Evolutionary conservation across 1,140 invertebrate genomes (phyloP).

Genomic region (Drosophila aff.): DNA sequence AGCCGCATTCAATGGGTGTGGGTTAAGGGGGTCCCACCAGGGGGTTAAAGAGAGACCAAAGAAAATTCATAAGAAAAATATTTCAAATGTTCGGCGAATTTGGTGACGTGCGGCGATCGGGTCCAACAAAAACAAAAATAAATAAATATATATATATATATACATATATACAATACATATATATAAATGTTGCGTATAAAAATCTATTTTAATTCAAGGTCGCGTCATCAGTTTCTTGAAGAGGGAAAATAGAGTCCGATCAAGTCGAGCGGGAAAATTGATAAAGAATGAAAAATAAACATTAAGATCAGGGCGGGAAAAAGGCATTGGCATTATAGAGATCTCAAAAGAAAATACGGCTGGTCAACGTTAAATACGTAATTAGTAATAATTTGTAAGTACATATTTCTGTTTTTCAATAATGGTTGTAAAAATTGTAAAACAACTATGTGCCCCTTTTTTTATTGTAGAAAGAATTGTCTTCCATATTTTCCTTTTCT

Average conservation of each 20-base stretch:
- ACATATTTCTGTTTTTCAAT: no score
- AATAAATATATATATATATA: slow-evolving; percentile 25
- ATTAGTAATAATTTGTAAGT: not conserved
- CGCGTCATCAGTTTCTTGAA: slow-evolving; percentile 64
- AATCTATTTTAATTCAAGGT: slow-evolving; percentile 79
- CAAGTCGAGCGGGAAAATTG: not conserved
- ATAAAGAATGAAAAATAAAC: not conserved
- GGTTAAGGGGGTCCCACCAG: not conserved
- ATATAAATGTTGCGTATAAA: slow-evolving; percentile 64
- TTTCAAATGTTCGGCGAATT: slow-evolving; percentile 30
- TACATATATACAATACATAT: not conserved
- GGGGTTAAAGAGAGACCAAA: slow-evolving; percentile 1
- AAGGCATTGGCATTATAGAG: not conserved
- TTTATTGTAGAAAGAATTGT: no score
- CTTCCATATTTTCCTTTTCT: no score
- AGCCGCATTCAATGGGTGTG: slow-evolving; percentile 6
- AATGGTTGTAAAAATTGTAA: no score
- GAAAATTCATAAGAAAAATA: slow-evolving; percentile 40
- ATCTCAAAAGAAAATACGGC: no score
- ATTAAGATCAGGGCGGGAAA: not conserved
- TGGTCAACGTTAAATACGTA: no score
- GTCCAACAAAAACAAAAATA: slow-evolving; percentile 25
- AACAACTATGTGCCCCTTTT: no score
- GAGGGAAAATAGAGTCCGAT: slow-evolving; percentile 1
- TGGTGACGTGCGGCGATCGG: slow-evolving; percentile 56